phyloP scores from a whole-genome alignment of 1,140 invertebrate genomes.

The Carposina sasakii region DNA sequence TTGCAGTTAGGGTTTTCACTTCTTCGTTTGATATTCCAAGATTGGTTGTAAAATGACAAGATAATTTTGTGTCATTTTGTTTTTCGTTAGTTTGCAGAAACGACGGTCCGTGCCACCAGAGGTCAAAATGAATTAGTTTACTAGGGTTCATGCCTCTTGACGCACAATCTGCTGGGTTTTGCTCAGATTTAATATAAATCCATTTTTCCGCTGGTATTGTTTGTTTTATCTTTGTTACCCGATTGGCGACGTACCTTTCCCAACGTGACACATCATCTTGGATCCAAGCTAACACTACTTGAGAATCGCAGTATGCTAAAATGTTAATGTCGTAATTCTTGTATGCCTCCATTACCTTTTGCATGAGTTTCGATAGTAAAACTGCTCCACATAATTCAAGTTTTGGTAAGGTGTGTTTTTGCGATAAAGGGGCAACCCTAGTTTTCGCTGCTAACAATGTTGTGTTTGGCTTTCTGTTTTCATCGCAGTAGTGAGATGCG shows the following conservation, averaged over 20 bases:
- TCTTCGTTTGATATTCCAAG: neutral
- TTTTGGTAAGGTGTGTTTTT: constrained; percentile 56
- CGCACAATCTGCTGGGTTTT: constrained; percentile 35
- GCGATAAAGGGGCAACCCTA: constrained; percentile 52
- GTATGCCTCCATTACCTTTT: constrained; percentile 20
- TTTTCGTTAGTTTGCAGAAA: constrained; percentile 6
- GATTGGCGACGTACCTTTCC: constrained; percentile 46
- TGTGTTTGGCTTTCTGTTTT: constrained; percentile 12
- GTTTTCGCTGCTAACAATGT: constrained; percentile 44
- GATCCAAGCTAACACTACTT: constrained; percentile 40
- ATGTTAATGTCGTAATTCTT: constrained; percentile 6
- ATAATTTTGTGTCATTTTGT: neutral
- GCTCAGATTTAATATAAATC: constrained; percentile 27
- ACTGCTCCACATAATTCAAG: constrained; percentile 63
- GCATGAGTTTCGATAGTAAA: constrained; percentile 39
- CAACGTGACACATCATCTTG: constrained; percentile 24
- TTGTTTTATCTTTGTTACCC: constrained; percentile 37
- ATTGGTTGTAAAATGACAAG: neutral
- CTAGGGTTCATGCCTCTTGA: constrained; percentile 17
- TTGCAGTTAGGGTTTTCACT: neutral
- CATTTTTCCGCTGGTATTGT: constrained; percentile 18
- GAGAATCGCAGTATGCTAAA: constrained; percentile 34
- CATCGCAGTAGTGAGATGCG: constrained; percentile 15
- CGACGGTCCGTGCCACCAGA: constrained; percentile 27
- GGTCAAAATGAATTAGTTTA: constrained; percentile 14